Percentiles rank a stretch among this genome's conserved stretches.
Conservation (phyloP, 2,797 vertebrate genomes). For the Heteromormyrus szaboi region DNA sequence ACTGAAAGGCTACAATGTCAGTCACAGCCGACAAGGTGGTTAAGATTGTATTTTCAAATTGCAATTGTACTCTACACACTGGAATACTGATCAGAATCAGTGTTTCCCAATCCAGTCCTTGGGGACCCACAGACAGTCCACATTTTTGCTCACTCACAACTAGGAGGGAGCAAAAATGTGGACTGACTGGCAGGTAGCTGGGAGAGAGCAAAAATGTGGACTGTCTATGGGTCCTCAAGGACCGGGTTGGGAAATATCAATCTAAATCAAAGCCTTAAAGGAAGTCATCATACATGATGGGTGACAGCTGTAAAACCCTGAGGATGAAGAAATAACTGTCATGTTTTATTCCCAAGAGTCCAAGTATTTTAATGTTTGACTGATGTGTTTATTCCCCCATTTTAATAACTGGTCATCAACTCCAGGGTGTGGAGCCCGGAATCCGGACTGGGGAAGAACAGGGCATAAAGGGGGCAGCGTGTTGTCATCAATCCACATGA, state of each 20-base stretch:
- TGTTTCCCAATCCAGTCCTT: neutral
- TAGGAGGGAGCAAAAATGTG: neutral
- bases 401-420: neutral
- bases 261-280: neutral
- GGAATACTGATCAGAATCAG: neutral
- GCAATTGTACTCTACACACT: neutral
- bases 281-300: neutral
- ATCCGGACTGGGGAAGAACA: neutral
- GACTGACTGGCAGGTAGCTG: too few relatives aligned
- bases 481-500: neutral
- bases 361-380: neutral
- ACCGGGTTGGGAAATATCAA: neutral
- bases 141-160: neutral
- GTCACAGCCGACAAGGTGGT: neutral
- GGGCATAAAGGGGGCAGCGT: neutral
- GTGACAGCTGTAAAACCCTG: neutral
- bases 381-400: neutral
- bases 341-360: neutral
- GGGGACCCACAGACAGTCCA: neutral
- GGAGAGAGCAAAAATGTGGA: neutral
- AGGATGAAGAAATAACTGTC: neutral
- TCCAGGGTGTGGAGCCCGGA: neutral
- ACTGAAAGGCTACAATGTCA: neutral
- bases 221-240: neutral
- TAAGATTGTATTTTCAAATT: neutral